phyloP scores from a whole-genome alignment of 2,113 vertebrate species.

The Picathartes gymnocephalus region DNA sequence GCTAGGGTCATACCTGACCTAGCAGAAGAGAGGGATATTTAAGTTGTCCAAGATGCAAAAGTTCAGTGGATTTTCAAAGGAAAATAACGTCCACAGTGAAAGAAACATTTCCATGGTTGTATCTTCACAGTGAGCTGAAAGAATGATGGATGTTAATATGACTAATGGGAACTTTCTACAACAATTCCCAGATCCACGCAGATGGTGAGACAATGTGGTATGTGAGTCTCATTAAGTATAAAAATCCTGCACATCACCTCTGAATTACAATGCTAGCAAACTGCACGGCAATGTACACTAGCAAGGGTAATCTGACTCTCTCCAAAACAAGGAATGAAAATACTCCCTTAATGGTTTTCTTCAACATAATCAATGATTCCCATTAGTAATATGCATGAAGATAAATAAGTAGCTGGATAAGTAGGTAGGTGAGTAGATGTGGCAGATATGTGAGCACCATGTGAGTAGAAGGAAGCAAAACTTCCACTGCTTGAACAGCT shows the following conservation, averaged over 20 bases:
- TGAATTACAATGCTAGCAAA: slow-evolving; percentile 33
- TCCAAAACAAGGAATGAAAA: neutral
- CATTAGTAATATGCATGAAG: neutral
- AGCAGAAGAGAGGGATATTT: neutral
- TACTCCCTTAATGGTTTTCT: neutral
- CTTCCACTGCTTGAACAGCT: neutral
- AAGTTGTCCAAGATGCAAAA: neutral
- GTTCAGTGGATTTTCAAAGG: slow-evolving; percentile 1
- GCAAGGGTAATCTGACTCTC: neutral
- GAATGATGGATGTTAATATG: slow-evolving; percentile 43
- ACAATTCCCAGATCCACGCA: slow-evolving; percentile 10
- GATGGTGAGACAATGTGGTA: slow-evolving; percentile 44
- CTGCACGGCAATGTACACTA: neutral
- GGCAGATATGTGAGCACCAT: neutral
- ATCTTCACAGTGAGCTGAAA: slow-evolving; percentile 23
- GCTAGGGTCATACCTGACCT: neutral
- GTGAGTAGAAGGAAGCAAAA: neutral
- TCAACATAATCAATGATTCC: neutral
- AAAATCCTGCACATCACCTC: slow-evolving; percentile 29
- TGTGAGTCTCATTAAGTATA: slow-evolving; percentile 49
- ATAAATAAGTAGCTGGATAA: neutral
- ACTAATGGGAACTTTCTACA: slow-evolving; percentile 37
- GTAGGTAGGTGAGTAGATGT: neutral
- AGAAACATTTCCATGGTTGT: slow-evolving; percentile 21
- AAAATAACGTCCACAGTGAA: neutral